These are phyloP conservation scores for Apus apus DNA, from an alignment of 2,113 vertebrate species.

Conservation along the genomic window DNA sequence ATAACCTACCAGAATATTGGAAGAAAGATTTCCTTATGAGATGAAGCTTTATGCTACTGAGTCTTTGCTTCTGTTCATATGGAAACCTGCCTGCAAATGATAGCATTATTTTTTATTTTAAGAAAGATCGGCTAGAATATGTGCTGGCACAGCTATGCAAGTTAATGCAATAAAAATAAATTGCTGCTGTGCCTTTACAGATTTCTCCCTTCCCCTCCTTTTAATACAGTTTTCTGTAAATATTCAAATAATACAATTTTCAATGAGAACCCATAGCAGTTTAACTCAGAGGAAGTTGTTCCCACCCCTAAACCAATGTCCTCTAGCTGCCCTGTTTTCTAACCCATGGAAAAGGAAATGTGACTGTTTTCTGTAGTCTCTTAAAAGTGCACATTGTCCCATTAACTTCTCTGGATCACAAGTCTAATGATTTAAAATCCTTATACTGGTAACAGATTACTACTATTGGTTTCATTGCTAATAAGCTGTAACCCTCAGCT, in stretches of 20 bases:
- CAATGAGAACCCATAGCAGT: not conserved
- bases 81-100: not conserved
- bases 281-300: not conserved
- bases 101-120: slow-evolving; percentile 9
- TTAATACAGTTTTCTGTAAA: not conserved
- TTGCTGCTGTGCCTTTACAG: not conserved
- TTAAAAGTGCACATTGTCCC: not conserved
- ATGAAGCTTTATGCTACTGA: not conserved
- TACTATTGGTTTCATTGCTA: not conserved
- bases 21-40: not conserved
- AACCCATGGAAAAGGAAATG: not conserved
- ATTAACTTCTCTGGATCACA: not conserved
- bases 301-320: not conserved
- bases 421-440: not conserved
- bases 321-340: not conserved
- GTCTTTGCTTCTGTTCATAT: slow-evolving; percentile 5
- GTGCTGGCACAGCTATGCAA: not conserved
- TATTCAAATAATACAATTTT: not conserved
- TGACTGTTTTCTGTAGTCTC: not conserved
- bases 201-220: not conserved
- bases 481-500: not conserved
- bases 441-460: not conserved
- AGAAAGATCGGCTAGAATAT: not conserved
- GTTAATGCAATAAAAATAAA: not conserved
- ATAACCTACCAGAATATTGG: not conserved